A percentile compares a stretch with the other conserved stretches of the same genome.
Evolutionary conservation across 2,797 vertebrate genomes (phyloP).

Genomic region (Chromis chromis): DNA sequence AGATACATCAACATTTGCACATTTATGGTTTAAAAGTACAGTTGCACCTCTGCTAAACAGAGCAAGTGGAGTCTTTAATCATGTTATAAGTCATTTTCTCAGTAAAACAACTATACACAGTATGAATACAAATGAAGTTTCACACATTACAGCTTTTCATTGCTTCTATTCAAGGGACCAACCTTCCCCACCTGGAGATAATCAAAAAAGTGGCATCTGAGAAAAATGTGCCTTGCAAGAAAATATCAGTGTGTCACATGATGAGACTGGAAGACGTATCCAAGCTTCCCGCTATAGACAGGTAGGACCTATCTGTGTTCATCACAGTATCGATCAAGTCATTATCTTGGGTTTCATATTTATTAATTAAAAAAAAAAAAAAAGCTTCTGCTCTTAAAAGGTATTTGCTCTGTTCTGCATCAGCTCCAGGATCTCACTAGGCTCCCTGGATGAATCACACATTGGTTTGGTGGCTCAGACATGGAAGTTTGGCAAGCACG

Average conservation of each 20-base stretch:
- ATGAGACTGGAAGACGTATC: constrained; percentile 65
- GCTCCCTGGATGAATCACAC: constrained; percentile 70
- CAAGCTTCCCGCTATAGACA: constrained; percentile 49
- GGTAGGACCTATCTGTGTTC: constrained; percentile 24
- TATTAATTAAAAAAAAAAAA: fast-evolving
- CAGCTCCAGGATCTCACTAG: constrained; percentile 57
- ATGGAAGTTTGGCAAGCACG: constrained; percentile 67
- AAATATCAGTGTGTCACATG: constrained; percentile 46
- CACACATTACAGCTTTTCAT: not conserved
- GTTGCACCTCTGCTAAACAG: not conserved
- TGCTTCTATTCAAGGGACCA: constrained; percentile 33
- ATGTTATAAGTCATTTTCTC: not conserved
- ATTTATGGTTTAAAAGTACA: not conserved
- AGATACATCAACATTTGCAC: constrained; percentile 5
- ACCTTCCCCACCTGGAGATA: constrained; percentile 22
- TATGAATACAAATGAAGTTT: constrained; percentile 1
- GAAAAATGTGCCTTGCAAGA: constrained; percentile 14
- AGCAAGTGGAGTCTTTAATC: not conserved
- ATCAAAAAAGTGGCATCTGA: constrained; percentile 54
- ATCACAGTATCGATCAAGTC: not conserved
- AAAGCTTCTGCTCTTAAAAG: not conserved
- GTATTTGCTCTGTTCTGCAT: constrained; percentile 21
- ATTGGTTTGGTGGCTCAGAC: constrained; percentile 60
- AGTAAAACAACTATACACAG: not conserved
- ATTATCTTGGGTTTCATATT: not conserved